Percentiles rank a stretch among this genome's conserved stretches.
Conservation (phyloP, 1,140 invertebrate genomes). For the Ganaspis sp. region DNA sequence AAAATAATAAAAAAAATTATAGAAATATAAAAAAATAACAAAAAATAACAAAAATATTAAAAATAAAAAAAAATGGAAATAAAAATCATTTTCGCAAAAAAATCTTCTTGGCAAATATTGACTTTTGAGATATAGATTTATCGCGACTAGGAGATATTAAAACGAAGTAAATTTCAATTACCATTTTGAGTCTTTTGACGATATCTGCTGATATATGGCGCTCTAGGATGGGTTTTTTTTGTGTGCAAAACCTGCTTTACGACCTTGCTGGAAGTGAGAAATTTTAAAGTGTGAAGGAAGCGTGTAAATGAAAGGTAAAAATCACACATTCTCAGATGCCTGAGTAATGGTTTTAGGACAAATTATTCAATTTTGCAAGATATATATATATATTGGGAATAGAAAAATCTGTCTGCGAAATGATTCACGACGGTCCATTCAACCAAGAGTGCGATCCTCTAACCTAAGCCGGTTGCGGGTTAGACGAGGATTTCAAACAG, state of each 20-base stretch:
- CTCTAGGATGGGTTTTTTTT: neutral
- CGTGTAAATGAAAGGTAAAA: neutral
- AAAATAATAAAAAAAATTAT: too few species aligned
- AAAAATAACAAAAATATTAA: too few species aligned
- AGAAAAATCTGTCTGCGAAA: neutral
- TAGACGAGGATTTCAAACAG: neutral
- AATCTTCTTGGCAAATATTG: too few species aligned
- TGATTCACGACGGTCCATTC: constrained; percentile 1
- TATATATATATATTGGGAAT: neutral
- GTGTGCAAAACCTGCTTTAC: constrained; percentile 23
- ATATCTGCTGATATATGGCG: neutral
- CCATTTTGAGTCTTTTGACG: neutral
- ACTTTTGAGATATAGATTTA: neutral
- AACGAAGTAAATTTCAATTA: constrained; percentile 3
- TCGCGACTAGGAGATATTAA: neutral
- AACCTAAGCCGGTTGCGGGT: neutral
- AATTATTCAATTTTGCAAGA: constrained; percentile 9
- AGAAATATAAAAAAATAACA: too few species aligned
- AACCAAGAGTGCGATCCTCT: neutral
- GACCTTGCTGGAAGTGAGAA: neutral
- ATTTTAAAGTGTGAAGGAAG: neutral
- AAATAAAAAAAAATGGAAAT: too few species aligned
- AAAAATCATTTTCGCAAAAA: too few species aligned
- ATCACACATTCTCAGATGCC: neutral
- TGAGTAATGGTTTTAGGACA: neutral